Evolutionary conservation across 92 coral and sea anemone species (phyloP), one percentile per base, ranked within the genome.

Genomic region (Muricea muricata): DNA sequence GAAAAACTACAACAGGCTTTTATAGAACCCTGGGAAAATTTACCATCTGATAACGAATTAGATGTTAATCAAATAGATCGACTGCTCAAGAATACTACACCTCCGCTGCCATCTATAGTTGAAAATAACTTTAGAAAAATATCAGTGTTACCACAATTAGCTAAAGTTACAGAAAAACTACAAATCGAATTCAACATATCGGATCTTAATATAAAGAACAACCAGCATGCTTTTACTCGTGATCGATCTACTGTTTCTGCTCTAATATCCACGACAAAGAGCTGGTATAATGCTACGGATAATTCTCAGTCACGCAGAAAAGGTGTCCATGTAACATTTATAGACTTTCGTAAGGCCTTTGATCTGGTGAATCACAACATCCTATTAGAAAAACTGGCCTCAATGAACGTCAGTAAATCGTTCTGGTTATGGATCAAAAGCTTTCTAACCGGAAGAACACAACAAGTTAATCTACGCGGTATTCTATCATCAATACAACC

Each of bases 1-100:
- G 57, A 75, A 54, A 75, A 75, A 46, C 12, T 75, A 24, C 80
- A 75, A 75, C 21, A 37, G 56, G 57, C 78, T 20, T 75, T 75
- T 54, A 30, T 34, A 29, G 52, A 75, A 48, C 81, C 81, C 29
- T 47, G 81, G 81, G 47, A 26, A 13, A 75, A 48, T 52, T 34
- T 75, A 26, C 40, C 40, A 26, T 23, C 65, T 5, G 34, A 54
- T 12, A 25, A 23, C 20, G 65, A 23, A 4, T 18, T 75, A 48
- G 65, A 75, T 52, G 14, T 17, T 34, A 33, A 52, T 18, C 7
- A 1, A 37, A 48, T 52, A 2, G 81, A 46, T 33, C 68, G 1
- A 60, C 13, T 24, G 28, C 68, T 60, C 20, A 25, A 35, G 35
- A 29, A 60, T n/a, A 60, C 68, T 24, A 26, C 37, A 60, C 37